Conservation (phyloP, 2,888 invertebrate species). For the Mycogona germanica region DNA sequence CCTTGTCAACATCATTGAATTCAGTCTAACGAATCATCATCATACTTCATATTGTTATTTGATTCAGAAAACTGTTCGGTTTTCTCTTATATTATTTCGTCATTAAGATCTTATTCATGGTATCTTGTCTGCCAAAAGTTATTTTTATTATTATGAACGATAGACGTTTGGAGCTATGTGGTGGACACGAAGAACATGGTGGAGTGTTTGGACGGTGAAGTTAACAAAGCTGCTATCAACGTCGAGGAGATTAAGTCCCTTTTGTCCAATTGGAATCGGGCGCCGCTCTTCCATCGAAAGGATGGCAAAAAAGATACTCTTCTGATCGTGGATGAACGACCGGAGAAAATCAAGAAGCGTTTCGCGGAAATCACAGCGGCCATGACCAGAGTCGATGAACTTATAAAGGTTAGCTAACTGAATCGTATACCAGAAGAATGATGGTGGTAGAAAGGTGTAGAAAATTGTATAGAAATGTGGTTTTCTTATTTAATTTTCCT, state of each 20-base stretch:
- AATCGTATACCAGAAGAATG: too few relatives aligned
- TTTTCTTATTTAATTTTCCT: background rate
- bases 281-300: slow-evolving; percentile 77
- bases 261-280: slow-evolving; percentile 69
- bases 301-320: slow-evolving; percentile 75
- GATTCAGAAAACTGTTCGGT: background rate
- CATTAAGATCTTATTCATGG: background rate
- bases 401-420: slow-evolving; percentile 51
- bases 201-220: slow-evolving; percentile 61
- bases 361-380: slow-evolving; percentile 61
- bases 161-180: slow-evolving; percentile 70
- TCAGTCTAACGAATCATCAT: too few relatives aligned
- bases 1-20: too few relatives aligned
- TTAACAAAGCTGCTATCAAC: slow-evolving; percentile 66
- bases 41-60: too few relatives aligned
- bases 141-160: background rate
- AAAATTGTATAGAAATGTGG: background rate
- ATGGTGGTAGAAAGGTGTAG: background rate
- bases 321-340: slow-evolving; percentile 65
- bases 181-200: slow-evolving; percentile 63
- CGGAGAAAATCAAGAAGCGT: slow-evolving; percentile 61
- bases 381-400: slow-evolving; percentile 54
- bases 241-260: slow-evolving; percentile 61
- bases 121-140: background rate
- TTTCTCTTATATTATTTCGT: background rate